Conservation (phyloP, 2,888 invertebrate genomes). For the Cryptophagus acutangulus region DNA sequence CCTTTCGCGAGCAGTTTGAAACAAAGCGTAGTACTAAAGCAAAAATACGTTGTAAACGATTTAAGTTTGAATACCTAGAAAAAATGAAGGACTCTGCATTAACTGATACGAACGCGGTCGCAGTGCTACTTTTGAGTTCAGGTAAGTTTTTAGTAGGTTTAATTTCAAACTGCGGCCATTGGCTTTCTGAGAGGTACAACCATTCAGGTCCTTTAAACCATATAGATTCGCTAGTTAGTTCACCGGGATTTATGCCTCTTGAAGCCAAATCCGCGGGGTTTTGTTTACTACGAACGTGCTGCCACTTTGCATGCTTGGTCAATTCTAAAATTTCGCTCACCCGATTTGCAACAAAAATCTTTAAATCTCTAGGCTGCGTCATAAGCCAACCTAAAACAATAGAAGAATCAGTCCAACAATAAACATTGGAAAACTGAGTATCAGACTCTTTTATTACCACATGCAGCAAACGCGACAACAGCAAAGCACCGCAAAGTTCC, state of each 20-base stretch:
- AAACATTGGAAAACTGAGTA: not conserved
- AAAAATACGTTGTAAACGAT: too few relatives aligned
- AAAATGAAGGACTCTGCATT: too few relatives aligned
- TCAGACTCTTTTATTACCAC: not conserved
- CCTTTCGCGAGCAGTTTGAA: too few relatives aligned
- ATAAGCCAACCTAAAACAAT: constrained; percentile 11
- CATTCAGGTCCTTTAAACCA: too few relatives aligned
- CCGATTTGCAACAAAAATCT: constrained; percentile 10
- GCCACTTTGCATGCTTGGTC: not conserved
- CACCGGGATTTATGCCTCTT: constrained; percentile 5
- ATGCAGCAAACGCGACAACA: not conserved
- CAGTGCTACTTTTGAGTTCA: too few relatives aligned
- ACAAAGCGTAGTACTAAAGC: too few relatives aligned
- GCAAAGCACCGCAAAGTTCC: not conserved
- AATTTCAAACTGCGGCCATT: too few relatives aligned
- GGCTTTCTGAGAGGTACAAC: too few relatives aligned
- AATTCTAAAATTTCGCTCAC: constrained; percentile 6
- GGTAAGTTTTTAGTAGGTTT: too few relatives aligned
- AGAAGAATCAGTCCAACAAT: constrained; percentile 7
- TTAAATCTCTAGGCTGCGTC: not conserved
- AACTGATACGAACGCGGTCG: too few relatives aligned
- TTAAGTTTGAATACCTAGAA: too few relatives aligned
- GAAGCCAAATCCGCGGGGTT: constrained; percentile 12
- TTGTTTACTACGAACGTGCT: constrained; percentile 1
- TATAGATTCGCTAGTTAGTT: too few relatives aligned